Evolutionary conservation across 2,113 vertebrate species (phyloP), one percentile per base, ranked within the genome.

Genomic region (Verasper variegatus): DNA sequence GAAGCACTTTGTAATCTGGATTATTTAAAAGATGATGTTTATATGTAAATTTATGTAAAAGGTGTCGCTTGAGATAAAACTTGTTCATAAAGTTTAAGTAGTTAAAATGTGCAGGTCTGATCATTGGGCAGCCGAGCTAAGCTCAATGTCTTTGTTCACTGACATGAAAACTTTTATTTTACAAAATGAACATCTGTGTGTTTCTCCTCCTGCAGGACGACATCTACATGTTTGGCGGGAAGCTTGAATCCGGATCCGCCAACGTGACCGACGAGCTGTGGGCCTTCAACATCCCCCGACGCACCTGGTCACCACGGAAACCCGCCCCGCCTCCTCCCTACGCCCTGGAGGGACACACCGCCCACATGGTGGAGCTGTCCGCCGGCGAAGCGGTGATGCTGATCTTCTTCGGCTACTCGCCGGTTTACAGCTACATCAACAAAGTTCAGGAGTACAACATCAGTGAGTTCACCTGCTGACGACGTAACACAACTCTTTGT

Each of bases 211-310:
- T 42, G 11, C 58, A 90, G 97, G 96, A 97, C 37, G 95, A 97
- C 83, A 94, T 97, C 91, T 97, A 94, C 92, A 96, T 97, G 97
- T 98, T 97, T n/a, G 96, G 96, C 47, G 96, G 97, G 60, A 97
- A 96, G 92, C 94, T 97, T 40, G 96, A 96, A 82, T 93, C 89
- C 0, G 94, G 82, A n/a, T 85, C 92, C 0, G 95, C 94, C 51
- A 97, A 97, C 15, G 92, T 97, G 74, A 96, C 96, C 0, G 95
- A 97, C 52, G 96, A 97, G 26, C 63, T 97, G 63, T 97, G 96
- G 97, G 91, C 95, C 72, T 97, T 98, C 86, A 96, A 96, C 86
- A 94, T 96, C 62, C 94, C 72, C n/a, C 94, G 94, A 42, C 95
- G 96, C 74, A 93, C 91, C 0, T 98, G 97, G 97, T 96, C 91